Evolutionary conservation across 1,140 invertebrate species (phyloP).

Genomic region (Sarcophaga peregrina): DNA sequence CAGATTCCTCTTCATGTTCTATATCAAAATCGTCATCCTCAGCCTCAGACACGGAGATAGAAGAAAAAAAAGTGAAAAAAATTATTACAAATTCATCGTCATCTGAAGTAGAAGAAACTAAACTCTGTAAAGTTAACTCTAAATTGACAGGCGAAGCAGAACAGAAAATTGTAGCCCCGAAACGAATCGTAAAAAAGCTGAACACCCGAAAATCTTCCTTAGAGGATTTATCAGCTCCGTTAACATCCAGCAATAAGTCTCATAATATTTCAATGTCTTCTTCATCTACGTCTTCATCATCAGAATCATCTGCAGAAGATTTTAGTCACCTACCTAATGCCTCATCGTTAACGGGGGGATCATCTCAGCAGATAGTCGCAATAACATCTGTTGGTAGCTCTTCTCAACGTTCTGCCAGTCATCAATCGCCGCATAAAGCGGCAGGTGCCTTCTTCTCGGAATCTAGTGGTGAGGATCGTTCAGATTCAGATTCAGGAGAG

Average conservation of each 20-base stretch:
- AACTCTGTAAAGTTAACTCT: conserved; percentile 48
- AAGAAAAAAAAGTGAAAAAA: conserved; percentile 12
- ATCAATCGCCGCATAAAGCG: conserved; percentile 47
- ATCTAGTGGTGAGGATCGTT: conserved; percentile 46
- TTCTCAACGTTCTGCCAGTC: conserved; percentile 44
- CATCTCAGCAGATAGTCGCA: conserved; percentile 45
- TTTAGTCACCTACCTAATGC: conserved; percentile 33
- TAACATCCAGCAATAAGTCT: not conserved
- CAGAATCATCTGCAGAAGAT: conserved; percentile 46
- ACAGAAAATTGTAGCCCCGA: not conserved
- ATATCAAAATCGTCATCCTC: conserved; percentile 46
- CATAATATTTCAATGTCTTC: conserved; percentile 17
- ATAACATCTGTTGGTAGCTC: conserved; percentile 31
- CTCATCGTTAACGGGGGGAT: conserved; percentile 45
- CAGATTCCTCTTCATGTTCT: conserved; percentile 38
- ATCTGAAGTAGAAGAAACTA: conserved; percentile 39
- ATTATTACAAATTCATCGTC: conserved; percentile 30
- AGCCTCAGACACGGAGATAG: conserved; percentile 43
- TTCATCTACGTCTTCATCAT: conserved; percentile 48
- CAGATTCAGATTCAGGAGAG: conserved; percentile 43
- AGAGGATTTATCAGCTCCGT: conserved; percentile 33
- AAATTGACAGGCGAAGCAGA: conserved; percentile 33
- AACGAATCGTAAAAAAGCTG: conserved; percentile 46
- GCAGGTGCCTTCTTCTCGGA: conserved; percentile 39
- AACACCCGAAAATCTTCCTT: conserved; percentile 51